A percentile compares a stretch with the other conserved stretches of the same genome.
Evolutionary conservation across 2,888 invertebrate species (phyloP).

Genomic region (Cremastobaeus sp.): DNA sequence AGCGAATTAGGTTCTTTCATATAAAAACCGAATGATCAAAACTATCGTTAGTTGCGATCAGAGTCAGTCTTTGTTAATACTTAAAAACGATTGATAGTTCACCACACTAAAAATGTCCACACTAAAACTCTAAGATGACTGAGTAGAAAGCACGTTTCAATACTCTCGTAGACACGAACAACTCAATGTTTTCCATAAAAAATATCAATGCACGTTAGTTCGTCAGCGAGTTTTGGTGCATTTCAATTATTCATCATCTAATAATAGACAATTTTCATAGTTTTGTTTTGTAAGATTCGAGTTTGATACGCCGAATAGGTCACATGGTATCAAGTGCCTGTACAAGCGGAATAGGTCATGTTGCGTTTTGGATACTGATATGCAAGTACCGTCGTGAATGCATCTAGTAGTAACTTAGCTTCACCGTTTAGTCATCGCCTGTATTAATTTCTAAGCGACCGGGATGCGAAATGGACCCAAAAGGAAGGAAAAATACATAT

Average conservation of each 20-base stretch:
- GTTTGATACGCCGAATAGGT: constrained; percentile 53
- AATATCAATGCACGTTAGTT: no score
- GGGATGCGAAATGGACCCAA: not conserved
- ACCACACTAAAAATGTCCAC: no score
- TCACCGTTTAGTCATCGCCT: constrained; percentile 21
- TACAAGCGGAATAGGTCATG: constrained; percentile 66
- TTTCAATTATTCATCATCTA: no score
- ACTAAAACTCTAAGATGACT: no score
- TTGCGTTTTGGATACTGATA: constrained; percentile 68
- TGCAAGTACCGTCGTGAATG: constrained; percentile 60
- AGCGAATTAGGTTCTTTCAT: constrained; percentile 4
- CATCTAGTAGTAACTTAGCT: constrained; percentile 54
- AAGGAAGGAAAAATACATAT: constrained; percentile 23
- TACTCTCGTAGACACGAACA: no score
- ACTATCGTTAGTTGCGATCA: not conserved
- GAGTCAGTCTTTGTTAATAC: no score
- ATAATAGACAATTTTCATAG: no score
- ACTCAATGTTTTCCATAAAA: no score
- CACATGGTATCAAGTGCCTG: constrained; percentile 74
- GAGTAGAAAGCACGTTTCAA: no score
- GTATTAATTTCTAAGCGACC: constrained; percentile 43
- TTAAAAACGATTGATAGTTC: no score
- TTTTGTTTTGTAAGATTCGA: constrained; percentile 5
- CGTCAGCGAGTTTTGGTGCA: no score
- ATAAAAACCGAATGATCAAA: constrained; percentile 16